A percentile compares a stretch with the other conserved stretches of the same genome.
Conservation (phyloP, 2,888 invertebrate species). For the Margaritifera margaritifera region DNA sequence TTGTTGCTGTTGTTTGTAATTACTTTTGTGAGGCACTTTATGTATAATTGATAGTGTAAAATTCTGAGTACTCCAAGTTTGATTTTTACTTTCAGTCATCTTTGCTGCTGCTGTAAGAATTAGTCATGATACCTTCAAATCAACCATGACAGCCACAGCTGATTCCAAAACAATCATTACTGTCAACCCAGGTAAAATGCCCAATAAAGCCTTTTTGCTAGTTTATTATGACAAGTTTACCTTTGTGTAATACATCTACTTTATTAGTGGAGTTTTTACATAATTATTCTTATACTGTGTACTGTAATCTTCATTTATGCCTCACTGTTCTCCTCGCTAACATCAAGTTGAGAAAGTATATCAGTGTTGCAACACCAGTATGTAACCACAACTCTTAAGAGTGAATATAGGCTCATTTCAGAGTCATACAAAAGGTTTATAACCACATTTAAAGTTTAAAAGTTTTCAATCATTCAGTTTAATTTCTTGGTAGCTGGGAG, state of each 20-base stretch:
- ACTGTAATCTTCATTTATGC: background rate
- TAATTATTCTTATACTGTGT: background rate
- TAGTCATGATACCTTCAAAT: constrained; percentile 63
- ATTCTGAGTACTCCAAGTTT: background rate
- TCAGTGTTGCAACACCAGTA: background rate
- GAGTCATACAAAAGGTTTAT: too few species aligned
- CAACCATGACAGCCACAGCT: constrained; percentile 66
- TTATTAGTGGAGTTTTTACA: too few species aligned
- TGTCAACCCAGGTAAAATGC: constrained; percentile 64
- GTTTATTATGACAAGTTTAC: background rate
- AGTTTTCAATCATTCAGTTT: too few species aligned
- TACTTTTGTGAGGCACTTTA: too few species aligned
- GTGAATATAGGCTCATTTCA: too few species aligned
- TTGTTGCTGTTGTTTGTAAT: background rate
- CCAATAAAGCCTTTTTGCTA: background rate
- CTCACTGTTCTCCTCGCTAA: background rate
- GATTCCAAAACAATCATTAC: constrained; percentile 68
- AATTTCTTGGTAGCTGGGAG: too few species aligned
- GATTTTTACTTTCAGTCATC: constrained; percentile 57
- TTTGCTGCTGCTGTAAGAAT: constrained; percentile 68
- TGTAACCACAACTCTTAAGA: background rate
- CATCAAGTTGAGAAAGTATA: too few species aligned
- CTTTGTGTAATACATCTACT: background rate
- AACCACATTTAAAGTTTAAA: too few species aligned
- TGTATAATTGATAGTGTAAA: background rate